A percentile compares a stretch with the other conserved stretches of the same genome.
Conservation (phyloP, 2,888 invertebrate species). For the Rhagonycha lutea region DNA sequence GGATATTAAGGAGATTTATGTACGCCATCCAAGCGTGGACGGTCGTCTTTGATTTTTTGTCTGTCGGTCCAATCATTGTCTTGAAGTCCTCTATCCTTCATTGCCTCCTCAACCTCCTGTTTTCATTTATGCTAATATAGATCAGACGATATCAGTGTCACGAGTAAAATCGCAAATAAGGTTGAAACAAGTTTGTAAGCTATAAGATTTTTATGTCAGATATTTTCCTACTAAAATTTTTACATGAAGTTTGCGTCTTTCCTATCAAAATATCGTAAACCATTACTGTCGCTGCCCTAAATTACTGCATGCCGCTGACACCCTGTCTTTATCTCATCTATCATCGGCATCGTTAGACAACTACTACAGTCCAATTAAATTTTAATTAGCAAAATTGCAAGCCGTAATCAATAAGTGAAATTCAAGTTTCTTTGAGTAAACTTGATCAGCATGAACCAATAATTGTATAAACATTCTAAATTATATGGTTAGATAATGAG, state of each 20-base stretch:
- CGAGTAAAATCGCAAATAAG: too few species aligned
- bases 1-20: too few species aligned
- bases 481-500: background rate
- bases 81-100: too few species aligned
- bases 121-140: too few species aligned
- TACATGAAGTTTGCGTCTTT: accelerated
- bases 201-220: too few species aligned
- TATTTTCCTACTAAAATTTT: too few species aligned
- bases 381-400: background rate
- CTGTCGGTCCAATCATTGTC: too few species aligned
- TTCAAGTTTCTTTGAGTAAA: background rate
- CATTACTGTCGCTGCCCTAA: background rate
- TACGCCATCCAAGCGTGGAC: too few species aligned
- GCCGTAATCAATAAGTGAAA: background rate
- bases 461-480: background rate
- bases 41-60: too few species aligned
- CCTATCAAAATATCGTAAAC: background rate
- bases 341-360: background rate
- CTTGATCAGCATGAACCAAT: background rate
- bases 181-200: too few species aligned
- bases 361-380: background rate
- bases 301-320: background rate
- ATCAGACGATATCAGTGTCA: too few species aligned
- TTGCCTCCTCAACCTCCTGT: too few species aligned
- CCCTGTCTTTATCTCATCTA: background rate